These are phyloP conservation scores for Mirounga angustirostris DNA, from an alignment of 2,113 vertebrate genomes.

Conservation along the genomic window DNA sequence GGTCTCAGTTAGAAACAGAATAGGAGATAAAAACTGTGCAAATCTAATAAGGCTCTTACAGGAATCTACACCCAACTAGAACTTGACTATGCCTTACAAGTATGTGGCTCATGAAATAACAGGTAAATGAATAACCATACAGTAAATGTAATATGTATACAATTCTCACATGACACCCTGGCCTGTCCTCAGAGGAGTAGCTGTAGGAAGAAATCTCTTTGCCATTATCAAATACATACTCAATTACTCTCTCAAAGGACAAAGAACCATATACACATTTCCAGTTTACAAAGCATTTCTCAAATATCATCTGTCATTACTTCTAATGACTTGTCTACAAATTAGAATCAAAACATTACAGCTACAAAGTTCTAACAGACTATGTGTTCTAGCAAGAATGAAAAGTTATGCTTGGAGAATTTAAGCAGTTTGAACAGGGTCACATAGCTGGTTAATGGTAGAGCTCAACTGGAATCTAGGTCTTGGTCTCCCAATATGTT, in stretches of 20 bases:
- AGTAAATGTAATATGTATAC: neutral
- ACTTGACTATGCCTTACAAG: neutral
- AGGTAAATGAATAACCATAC: neutral
- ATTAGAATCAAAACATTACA: neutral
- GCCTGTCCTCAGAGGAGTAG: neutral
- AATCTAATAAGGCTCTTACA: neutral
- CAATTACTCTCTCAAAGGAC: neutral
- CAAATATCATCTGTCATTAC: neutral
- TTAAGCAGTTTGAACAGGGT: neutral
- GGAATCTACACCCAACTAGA: neutral
- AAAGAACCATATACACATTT: constrained; percentile 5
- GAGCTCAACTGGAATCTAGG: neutral
- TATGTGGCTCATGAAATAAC: neutral
- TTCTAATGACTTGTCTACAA: neutral
- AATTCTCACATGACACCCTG: neutral
- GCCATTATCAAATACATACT: constrained; percentile 35
- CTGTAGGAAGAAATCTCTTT: constrained; percentile 5
- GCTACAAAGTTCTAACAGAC: neutral
- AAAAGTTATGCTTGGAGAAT: neutral
- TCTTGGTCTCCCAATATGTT: neutral
- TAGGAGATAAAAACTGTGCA: neutral
- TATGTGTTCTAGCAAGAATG: neutral
- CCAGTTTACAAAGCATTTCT: constrained; percentile 2
- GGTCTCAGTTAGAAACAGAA: neutral
- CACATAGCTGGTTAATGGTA: neutral